phyloP scores from a whole-genome alignment of 2,797 vertebrate genomes.

The Cossypha niveicapilla region DNA sequence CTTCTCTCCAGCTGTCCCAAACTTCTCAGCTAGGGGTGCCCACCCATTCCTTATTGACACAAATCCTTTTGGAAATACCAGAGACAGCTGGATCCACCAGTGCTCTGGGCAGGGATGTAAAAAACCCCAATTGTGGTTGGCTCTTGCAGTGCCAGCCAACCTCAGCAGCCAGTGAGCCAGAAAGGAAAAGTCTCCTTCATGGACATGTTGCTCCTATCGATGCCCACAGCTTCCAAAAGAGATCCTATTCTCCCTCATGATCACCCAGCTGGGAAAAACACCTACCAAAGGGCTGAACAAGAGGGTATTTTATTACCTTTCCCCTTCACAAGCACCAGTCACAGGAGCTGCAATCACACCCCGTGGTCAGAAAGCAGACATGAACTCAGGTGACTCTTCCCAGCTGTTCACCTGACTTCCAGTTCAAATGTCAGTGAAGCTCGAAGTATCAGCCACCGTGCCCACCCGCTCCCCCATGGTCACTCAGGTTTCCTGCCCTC shows the following conservation, averaged over 20 bases:
- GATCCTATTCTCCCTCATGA: neutral
- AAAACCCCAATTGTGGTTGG: rapidly evolving
- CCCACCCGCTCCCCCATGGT: rapidly evolving
- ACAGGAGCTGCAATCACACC: neutral
- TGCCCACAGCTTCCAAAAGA: neutral
- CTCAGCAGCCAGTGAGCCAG: neutral
- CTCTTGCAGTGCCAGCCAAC: neutral
- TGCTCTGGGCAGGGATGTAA: neutral
- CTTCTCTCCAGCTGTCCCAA: neutral
- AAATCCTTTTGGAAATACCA: neutral
- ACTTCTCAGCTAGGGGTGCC: neutral
- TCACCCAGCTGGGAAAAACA: neutral
- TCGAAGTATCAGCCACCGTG: rapidly evolving
- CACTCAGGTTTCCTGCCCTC: neutral
- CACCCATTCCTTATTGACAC: neutral
- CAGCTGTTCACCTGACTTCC: neutral
- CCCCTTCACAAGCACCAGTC: neutral
- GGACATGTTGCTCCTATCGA: neutral
- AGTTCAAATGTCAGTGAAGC: neutral
- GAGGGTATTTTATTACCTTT: neutral
- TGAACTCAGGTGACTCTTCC: neutral
- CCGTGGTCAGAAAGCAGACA: neutral
- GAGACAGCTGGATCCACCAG: neutral
- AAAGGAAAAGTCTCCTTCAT: neutral
- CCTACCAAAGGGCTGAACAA: neutral